phyloP scores from a whole-genome alignment of 2,113 vertebrate genomes.

The Otus sunia region DNA sequence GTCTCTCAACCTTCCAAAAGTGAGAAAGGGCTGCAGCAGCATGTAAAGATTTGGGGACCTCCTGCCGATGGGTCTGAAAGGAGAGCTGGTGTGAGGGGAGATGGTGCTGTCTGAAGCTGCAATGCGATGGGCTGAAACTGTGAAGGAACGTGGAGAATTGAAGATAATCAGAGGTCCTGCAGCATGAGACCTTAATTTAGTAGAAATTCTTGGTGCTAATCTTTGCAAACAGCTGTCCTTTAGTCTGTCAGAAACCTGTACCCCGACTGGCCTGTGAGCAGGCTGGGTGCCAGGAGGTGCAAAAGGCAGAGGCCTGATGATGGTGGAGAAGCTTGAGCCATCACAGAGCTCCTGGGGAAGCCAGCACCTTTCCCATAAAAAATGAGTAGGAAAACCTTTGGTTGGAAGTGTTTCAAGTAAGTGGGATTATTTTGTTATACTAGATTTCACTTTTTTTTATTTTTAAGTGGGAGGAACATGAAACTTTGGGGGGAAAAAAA shows the following conservation, averaged over 20 bases:
- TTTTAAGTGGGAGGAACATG: not conserved
- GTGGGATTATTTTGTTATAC: not conserved
- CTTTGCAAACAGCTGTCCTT: not conserved
- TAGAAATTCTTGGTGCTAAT: not conserved
- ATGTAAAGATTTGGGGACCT: accelerated
- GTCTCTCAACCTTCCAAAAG: not conserved
- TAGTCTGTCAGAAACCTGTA: not conserved
- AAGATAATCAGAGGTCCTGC: not conserved
- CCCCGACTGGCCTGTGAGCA: accelerated
- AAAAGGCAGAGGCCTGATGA: not conserved
- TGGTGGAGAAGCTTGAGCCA: accelerated
- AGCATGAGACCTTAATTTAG: not conserved
- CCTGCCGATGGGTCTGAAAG: not conserved
- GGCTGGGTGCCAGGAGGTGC: not conserved
- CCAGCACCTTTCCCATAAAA: not conserved
- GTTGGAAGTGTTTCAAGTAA: not conserved
- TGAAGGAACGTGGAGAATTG: accelerated
- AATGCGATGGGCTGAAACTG: accelerated
- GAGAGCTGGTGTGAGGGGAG: not conserved
- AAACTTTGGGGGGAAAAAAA: not conserved
- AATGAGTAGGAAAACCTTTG: not conserved
- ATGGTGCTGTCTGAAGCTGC: not conserved
- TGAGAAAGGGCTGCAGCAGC: accelerated
- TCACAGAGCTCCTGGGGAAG: not conserved
- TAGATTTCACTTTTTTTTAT: not conserved